These are phyloP conservation scores for Porites australiensis DNA, from an alignment of 64 coral and sea anemone species.

Conservation along the genomic window DNA sequence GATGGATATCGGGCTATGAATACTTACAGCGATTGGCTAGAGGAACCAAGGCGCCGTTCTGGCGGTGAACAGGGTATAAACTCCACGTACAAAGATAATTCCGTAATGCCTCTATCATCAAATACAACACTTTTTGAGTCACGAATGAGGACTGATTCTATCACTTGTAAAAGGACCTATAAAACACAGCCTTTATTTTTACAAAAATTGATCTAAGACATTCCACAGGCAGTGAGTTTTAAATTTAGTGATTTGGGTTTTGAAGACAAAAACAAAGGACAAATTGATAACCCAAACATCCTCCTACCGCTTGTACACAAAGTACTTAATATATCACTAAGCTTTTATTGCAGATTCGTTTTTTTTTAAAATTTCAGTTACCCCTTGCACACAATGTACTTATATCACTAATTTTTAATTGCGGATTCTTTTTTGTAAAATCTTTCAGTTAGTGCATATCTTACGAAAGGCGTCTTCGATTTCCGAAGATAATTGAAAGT, in stretches of 20 bases:
- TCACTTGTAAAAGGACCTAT: no score
- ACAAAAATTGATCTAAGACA: neutral
- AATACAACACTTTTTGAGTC: no score
- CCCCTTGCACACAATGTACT: no score
- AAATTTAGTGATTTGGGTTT: neutral
- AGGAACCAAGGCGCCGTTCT: neutral
- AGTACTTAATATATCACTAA: neutral
- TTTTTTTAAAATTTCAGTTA: no score
- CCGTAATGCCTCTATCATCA: no score
- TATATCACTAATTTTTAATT: no score
- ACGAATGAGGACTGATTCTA: no score
- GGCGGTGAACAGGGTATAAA: neutral
- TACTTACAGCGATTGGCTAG: neutral
- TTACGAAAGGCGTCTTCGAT: no score
- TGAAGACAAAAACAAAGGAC: slow-evolving; percentile 21
- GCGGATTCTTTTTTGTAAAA: no score
- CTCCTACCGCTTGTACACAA: slow-evolving; percentile 25
- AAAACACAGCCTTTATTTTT: neutral
- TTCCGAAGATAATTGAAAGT: no score
- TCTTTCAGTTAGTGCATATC: no score
- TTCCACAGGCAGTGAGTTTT: neutral
- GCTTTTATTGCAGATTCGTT: no score
- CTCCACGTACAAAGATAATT: neutral
- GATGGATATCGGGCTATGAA: neutral
- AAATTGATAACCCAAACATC: slow-evolving; percentile 32